Evolutionary conservation across 2,113 vertebrate genomes (phyloP).

Genomic region (Odontophorus gujanensis): DNA sequence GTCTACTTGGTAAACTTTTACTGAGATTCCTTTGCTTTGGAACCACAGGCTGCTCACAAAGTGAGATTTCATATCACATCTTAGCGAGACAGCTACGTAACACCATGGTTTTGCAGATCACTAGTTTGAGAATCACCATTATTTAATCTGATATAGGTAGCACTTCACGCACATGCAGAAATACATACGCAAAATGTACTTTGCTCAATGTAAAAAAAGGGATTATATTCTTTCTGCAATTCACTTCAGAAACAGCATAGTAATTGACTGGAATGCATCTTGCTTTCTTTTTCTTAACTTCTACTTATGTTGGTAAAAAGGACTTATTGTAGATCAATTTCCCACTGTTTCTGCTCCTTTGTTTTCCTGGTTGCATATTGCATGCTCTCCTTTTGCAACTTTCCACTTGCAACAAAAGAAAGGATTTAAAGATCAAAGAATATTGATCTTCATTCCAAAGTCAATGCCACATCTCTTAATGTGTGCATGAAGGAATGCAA

Average conservation of each 20-base stretch:
- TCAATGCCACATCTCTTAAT: constrained; percentile 38
- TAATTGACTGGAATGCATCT: background rate
- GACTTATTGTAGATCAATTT: constrained; percentile 17
- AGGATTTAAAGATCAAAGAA: constrained; percentile 57
- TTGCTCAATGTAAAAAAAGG: background rate
- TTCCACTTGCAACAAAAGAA: constrained; percentile 52
- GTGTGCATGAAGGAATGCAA: background rate
- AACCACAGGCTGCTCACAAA: background rate
- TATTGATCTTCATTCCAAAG: constrained; percentile 65
- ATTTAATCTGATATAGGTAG: background rate
- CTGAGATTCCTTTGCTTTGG: background rate
- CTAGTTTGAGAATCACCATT: rapidly evolving
- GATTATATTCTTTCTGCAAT: background rate
- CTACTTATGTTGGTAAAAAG: background rate
- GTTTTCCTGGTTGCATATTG: background rate
- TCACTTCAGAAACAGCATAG: background rate
- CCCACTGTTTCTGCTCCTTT: background rate
- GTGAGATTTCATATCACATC: background rate
- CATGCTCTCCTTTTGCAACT: background rate
- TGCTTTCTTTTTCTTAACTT: background rate
- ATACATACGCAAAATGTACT: background rate
- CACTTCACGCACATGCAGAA: background rate
- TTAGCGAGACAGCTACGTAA: background rate
- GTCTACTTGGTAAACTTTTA: background rate
- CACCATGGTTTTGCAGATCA: background rate